Base-by-base conservation (phyloP, 2,888 invertebrate species). In the Parnassius orleans region DNA sequence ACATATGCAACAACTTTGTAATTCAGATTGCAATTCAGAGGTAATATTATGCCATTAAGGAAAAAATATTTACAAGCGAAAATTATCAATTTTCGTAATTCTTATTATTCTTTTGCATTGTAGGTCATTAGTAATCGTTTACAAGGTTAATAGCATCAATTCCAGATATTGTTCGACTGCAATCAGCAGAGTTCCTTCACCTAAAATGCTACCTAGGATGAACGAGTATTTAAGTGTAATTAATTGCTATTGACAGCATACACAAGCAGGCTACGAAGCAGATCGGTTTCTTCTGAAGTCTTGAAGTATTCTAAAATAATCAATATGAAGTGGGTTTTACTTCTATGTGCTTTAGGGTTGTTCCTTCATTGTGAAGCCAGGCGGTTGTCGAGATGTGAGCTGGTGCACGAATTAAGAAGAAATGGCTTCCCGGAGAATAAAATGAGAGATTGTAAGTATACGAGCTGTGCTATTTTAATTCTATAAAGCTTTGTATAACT, bases 401-500 rank as follows among this genome's bases (percentile, higher is more conserved):
- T 85, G 57, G 83, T 78, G 3, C 60, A 59, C 1, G 80, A 77
- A 33, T 65, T 85, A 51, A 72, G 78, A 58, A 68, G 56, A 11
- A 80, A 83, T 59, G 77, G 79, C 3, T 80, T 83, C 58, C 76
- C 79, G 1, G 77, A 75, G 56, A 71, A 72, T 50, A 72, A 79
- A 61, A 66, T 85, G 72, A 69, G 73, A 14, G 72, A 83, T 55
- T 85, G 85, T 81, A 65, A 81, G 82, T 82, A 64, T 11, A n/a
- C 33, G 12, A 9, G 33, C 41, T 42, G 9, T n/a, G 10, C 12
- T 11, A 52, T 19, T 52, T 3, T 33, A 33, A 7, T 33, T 7
- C 5, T 33, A 33, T 7, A 7, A 33, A 7, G 7, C 33, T 33
- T 7, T 33, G 7, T 24, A 7, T 7, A 33, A 33, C 7, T 5